Conservation (phyloP, 64 coral and sea anemone species). For the Actinia equina region DNA sequence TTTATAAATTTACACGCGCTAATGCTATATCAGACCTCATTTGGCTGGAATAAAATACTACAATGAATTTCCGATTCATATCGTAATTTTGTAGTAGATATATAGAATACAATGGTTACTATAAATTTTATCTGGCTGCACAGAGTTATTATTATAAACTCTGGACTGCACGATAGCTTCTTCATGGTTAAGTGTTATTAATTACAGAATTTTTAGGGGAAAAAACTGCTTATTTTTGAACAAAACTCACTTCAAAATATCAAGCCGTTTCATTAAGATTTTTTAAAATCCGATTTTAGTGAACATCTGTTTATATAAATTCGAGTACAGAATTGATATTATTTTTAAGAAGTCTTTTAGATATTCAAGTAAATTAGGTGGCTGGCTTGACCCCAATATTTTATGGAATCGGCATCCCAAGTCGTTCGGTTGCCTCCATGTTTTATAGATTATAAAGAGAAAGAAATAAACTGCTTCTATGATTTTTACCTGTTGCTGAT, state of each 20-base stretch:
- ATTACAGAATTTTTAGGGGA: neutral
- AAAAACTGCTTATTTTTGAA: neutral
- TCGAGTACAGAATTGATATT: neutral
- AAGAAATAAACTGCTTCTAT: neutral
- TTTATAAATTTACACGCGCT: too few species aligned
- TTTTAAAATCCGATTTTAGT: neutral
- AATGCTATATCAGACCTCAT: too few species aligned
- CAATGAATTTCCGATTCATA: too few species aligned
- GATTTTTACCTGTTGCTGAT: constrained; percentile 51
- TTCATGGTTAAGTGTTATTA: neutral
- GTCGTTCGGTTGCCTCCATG: neutral
- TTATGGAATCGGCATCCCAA: neutral
- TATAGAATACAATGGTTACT: too few species aligned
- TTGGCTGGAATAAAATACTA: too few species aligned
- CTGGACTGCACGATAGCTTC: neutral
- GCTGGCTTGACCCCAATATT: constrained; percentile 1
- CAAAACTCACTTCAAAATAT: neutral
- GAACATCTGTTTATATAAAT: neutral
- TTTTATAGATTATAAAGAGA: neutral
- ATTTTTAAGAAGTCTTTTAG: neutral
- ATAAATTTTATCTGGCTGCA: neutral
- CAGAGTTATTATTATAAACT: neutral
- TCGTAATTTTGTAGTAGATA: too few species aligned
- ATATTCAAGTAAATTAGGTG: neutral
- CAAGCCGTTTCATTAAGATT: neutral